Base-by-base conservation (phyloP, 2,113 vertebrate genomes). In the Columbina picui region DNA sequence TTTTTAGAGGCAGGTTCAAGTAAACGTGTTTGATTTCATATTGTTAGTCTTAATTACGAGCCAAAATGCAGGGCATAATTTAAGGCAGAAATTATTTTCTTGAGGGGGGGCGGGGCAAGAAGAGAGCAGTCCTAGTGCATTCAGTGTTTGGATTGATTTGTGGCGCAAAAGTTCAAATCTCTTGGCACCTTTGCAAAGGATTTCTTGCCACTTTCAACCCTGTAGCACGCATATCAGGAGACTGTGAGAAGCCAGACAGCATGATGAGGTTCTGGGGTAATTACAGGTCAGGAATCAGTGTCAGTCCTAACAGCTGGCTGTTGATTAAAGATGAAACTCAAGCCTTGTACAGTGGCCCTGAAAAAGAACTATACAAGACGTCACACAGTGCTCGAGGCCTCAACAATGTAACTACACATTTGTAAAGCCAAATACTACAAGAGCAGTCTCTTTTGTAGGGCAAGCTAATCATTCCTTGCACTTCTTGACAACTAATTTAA, bases 261-360 rank as follows among this genome's bases (percentile, higher is more conserved):
- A 92, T 73, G 53, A 84, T 68, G 86, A 87, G 32, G 69, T 89
- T 94, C 77, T 56, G 43, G 53, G 52, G 52, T 86, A 95, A 86
- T 89, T 94, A 81, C 69, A 86, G 77, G 91, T 74, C 76, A 92
- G 56, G 80, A 88, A 78, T 87, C 76, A 64, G 83, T 36, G 68
- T 41, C 80, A 92, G 65, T 32, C 43, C 29, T 94, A 93, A 70
- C 80, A 94, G 86, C 52, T 70, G 60, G 80, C 73, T 91, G 34
- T 50, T 89, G 73, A 87, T 84, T 89, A 89, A 89, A 55, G 56
- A 52, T 63, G 43, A 87, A 94, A 79, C 49, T 89, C 84, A 61
- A 78, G 14, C 52, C 43, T 39, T 69, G 14, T 50, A 39, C 17
- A 82, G 27, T 79, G 16, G 43, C 13, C 18, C 47, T 91, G 84